phyloP scores from a whole-genome alignment of 2,888 invertebrate genomes.

The Pomacea canaliculata region DNA sequence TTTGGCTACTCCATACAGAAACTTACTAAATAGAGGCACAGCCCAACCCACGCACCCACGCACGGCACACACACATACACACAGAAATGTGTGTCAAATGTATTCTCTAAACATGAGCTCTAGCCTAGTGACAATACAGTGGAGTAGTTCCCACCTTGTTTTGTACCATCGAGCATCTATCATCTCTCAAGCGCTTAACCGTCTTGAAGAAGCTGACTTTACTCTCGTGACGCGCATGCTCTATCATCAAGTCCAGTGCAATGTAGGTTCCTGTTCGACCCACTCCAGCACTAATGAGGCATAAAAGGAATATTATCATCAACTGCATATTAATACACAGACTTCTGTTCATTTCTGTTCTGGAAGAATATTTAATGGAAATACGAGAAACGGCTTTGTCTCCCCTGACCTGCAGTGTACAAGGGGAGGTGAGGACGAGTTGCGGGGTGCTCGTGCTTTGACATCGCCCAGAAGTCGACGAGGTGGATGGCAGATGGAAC shows the following conservation, averaged over 20 bases:
- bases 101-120: too few relatives aligned
- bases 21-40: too few relatives aligned
- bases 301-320: too few relatives aligned
- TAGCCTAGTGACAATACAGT: too few relatives aligned
- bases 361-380: too few relatives aligned
- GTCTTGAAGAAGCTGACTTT: not conserved
- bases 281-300: not conserved
- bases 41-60: too few relatives aligned
- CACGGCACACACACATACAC: too few relatives aligned
- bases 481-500: constrained; percentile 12
- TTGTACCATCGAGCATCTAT: not conserved
- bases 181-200: not conserved
- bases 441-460: constrained; percentile 3
- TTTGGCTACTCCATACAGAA: too few relatives aligned
- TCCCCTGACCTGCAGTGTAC: constrained; percentile 19
- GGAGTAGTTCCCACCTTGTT: not conserved
- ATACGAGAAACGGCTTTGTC: too few relatives aligned
- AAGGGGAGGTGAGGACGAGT: constrained; percentile 7
- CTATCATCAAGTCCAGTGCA: not conserved
- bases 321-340: too few relatives aligned
- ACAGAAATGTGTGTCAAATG: too few relatives aligned
- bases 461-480: constrained; percentile 21
- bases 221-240: not conserved
- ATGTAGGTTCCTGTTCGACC: not conserved
- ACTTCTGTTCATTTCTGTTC: too few relatives aligned